phyloP scores from a whole-genome alignment of 2,113 vertebrate genomes.

The Vanacampus margaritifer region DNA sequence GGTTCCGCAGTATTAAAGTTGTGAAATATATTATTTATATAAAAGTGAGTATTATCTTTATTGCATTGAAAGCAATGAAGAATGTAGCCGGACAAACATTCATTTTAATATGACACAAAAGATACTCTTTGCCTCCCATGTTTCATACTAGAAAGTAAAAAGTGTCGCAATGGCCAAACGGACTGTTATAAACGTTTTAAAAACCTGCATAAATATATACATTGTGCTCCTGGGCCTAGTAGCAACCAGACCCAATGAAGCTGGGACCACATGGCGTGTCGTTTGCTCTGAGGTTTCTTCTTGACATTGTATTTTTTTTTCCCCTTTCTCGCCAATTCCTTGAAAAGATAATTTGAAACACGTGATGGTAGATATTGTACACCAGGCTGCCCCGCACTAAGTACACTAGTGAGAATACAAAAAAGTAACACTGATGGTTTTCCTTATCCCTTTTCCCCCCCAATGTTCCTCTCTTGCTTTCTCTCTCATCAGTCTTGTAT shows the following conservation, averaged over 20 bases:
- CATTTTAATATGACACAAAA: conserved; percentile 99
- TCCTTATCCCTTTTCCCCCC: conserved; percentile 24
- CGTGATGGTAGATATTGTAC: conserved; percentile 98
- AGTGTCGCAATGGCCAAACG: conserved; percentile 99
- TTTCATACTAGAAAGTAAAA: conserved; percentile 99
- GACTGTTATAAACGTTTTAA: conserved; percentile 99
- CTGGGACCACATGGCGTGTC: conserved; percentile 93
- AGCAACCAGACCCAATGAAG: conserved; percentile 96
- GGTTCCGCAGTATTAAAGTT: conserved; percentile 99
- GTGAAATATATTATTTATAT: conserved; percentile 99
- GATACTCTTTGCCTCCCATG: conserved; percentile 81
- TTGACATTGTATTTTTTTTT: conserved; percentile 86
- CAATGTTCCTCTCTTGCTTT: conserved; percentile 44
- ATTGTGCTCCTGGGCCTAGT: conserved; percentile 99
- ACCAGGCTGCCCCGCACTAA: conserved; percentile 93
- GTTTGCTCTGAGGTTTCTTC: conserved; percentile 91
- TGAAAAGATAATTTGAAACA: conserved; percentile 96
- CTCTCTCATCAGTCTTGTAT: conserved; percentile 69
- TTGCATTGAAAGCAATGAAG: conserved; percentile 99
- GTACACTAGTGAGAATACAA: conserved; percentile 88
- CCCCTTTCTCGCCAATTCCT: conserved; percentile 78
- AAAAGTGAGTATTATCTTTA: conserved; percentile 99
- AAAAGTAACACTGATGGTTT: conserved; percentile 85
- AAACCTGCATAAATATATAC: conserved; percentile 99
- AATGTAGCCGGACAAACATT: conserved; percentile 99